phyloP scores from a whole-genome alignment of 1,140 invertebrate genomes.

The Diuraphis noxia region DNA sequence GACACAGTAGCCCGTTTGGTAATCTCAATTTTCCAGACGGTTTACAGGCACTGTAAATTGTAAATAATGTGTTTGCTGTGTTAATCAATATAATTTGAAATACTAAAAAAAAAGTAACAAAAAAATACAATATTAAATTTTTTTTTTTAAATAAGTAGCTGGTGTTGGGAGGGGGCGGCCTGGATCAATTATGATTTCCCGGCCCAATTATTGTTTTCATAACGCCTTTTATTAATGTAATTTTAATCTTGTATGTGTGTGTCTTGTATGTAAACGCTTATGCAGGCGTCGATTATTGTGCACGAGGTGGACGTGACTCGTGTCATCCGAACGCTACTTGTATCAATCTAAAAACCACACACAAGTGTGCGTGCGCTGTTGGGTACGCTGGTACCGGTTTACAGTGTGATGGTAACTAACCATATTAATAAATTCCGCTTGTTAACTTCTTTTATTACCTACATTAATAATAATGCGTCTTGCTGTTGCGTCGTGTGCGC shows the following conservation, averaged over 20 bases:
- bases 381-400: conserved; percentile 81
- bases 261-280: conserved; percentile 54
- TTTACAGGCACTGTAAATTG: background rate
- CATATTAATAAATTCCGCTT: background rate
- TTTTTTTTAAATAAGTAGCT: background rate
- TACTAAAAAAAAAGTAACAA: background rate
- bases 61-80: background rate
- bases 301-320: conserved; percentile 70
- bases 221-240: conserved; percentile 31
- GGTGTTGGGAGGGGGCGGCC: background rate
- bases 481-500: no score
- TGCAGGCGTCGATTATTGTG: conserved; percentile 84
- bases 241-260: conserved; percentile 18
- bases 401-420: conserved; percentile 70
- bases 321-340: conserved; percentile 83
- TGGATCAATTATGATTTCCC: no score
- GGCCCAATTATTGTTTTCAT: background rate
- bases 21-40: background rate
- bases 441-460: background rate
- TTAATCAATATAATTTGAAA: background rate
- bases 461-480: background rate
- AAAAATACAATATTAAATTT: background rate
- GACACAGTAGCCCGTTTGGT: background rate
- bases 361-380: conserved; percentile 79
- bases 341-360: conserved; percentile 81